Percentiles rank a stretch among this genome's conserved stretches.
These are phyloP conservation scores for Macrostomum cliftonense DNA, from an alignment of 2,888 invertebrate species.

Conservation along the genomic window DNA sequence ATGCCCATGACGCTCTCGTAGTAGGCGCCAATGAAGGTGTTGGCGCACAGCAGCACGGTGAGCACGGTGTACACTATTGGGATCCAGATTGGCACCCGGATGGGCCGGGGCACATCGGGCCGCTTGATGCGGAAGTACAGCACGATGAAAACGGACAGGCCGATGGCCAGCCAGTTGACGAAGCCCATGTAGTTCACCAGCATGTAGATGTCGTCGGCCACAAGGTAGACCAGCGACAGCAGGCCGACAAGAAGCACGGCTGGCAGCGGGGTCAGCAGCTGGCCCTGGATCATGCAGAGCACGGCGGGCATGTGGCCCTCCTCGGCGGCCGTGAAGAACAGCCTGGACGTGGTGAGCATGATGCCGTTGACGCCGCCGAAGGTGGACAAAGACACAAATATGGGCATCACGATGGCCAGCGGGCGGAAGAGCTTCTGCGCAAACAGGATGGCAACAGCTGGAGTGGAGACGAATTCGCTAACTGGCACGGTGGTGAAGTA, in stretches of 20 bases:
- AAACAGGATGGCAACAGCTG: slow-evolving; percentile 48
- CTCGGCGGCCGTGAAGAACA: slow-evolving; percentile 83
- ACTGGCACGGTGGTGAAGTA: slow-evolving; percentile 69
- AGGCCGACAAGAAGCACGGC: slow-evolving; percentile 40
- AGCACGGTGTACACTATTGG: slow-evolving; percentile 66
- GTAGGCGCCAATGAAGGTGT: slow-evolving; percentile 54
- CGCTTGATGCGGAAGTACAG: slow-evolving; percentile 74
- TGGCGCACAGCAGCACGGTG: slow-evolving; percentile 63
- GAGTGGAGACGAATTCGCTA: slow-evolving; percentile 31
- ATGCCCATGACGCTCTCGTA: slow-evolving; percentile 46
- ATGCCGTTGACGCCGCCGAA: slow-evolving; percentile 82
- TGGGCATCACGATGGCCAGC: slow-evolving; percentile 79
- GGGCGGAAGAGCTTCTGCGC: slow-evolving; percentile 71
- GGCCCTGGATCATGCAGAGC: slow-evolving; percentile 5
- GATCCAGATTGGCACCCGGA: slow-evolving; percentile 51
- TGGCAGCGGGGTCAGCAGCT: slow-evolving; percentile 9
- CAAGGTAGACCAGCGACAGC: slow-evolving; percentile 75
- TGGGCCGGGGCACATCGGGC: slow-evolving; percentile 69
- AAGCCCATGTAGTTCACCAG: slow-evolving; percentile 77
- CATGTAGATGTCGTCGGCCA: slow-evolving; percentile 75
- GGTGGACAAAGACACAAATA: slow-evolving; percentile 73
- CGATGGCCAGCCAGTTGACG: slow-evolving; percentile 60
- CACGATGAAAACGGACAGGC: slow-evolving; percentile 75
- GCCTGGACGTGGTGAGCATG: slow-evolving; percentile 70
- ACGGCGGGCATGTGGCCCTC: slow-evolving; percentile 38